These are phyloP conservation scores for Trissolcus basalis DNA, from an alignment of 1,140 invertebrate species.

Conservation along the genomic window DNA sequence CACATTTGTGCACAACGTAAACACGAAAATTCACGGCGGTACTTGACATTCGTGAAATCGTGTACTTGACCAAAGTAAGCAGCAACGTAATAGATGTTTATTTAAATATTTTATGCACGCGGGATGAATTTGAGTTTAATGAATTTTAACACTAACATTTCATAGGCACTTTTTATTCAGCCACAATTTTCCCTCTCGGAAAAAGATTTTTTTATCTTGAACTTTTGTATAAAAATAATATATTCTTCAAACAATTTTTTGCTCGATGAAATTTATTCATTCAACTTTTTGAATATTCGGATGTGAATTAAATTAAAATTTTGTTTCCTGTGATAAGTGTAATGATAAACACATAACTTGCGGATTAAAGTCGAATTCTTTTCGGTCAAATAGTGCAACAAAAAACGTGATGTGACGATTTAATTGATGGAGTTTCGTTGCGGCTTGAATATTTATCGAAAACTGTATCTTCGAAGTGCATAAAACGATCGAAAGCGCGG, in stretches of 20 bases:
- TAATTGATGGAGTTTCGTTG: slow-evolving; percentile 14
- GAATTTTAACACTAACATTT: not conserved
- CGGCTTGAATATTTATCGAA: slow-evolving; percentile 26
- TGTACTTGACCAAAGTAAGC: slow-evolving; percentile 36
- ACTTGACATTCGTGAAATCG: slow-evolving; percentile 44
- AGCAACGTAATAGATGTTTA: slow-evolving; percentile 33
- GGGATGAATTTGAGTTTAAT: slow-evolving; percentile 17
- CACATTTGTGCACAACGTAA: slow-evolving; percentile 35
- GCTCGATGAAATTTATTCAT: too few species aligned
- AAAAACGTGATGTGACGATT: slow-evolving; percentile 12
- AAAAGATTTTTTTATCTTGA: too few species aligned
- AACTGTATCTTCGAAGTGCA: slow-evolving; percentile 15
- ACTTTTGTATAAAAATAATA: too few species aligned
- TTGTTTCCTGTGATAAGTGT: too few species aligned
- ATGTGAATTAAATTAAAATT: too few species aligned
- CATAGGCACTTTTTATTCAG: too few species aligned
- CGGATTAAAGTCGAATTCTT: too few species aligned
- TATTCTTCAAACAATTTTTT: too few species aligned
- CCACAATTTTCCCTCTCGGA: too few species aligned
- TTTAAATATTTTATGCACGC: slow-evolving; percentile 28
- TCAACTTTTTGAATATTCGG: too few species aligned
- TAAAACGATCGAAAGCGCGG: slow-evolving; percentile 10
- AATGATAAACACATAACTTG: too few species aligned
- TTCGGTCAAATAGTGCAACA: not conserved
- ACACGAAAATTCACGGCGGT: slow-evolving; percentile 38